Conservation (phyloP, 2,797 vertebrate species). For the Carapus acus region DNA sequence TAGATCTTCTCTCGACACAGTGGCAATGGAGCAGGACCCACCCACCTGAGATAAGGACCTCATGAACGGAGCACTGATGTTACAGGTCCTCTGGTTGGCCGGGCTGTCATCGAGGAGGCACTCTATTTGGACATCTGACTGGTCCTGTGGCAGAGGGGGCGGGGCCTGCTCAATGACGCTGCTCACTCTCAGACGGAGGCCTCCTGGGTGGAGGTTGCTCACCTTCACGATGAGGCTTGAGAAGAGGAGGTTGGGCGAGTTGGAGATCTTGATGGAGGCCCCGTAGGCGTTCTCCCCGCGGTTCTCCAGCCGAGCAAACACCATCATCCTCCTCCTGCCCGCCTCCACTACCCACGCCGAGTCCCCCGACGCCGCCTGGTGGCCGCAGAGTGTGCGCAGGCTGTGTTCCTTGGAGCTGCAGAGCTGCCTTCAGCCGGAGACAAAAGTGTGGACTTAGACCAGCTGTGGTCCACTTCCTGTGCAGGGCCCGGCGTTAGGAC, state of each 20-base stretch:
- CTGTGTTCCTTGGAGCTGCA: slow-evolving; percentile 64
- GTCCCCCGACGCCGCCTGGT: slow-evolving; percentile 40
- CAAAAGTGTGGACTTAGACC: no score
- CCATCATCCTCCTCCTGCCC: slow-evolving; percentile 71
- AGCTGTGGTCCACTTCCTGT: no score
- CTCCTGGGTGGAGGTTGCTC: no score
- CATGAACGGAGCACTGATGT: slow-evolving; percentile 86
- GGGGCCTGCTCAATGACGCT: neutral
- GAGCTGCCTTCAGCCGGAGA: slow-evolving; percentile 71
- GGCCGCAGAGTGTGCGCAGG: slow-evolving; percentile 53
- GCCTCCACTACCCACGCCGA: slow-evolving; percentile 75
- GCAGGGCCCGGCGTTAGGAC: no score
- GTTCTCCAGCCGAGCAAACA: slow-evolving; percentile 82
- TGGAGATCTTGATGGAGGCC: slow-evolving; percentile 77
- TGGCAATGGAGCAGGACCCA: no score
- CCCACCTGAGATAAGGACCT: slow-evolving; percentile 82
- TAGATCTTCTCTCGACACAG: no score
- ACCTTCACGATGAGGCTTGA: slow-evolving; percentile 87
- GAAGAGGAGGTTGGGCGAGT: slow-evolving; percentile 84
- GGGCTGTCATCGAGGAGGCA: slow-evolving; percentile 70
- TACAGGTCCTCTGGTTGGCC: slow-evolving; percentile 74
- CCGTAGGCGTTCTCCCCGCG: slow-evolving; percentile 86
- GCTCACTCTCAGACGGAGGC: no score
- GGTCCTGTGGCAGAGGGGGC: slow-evolving; percentile 68
- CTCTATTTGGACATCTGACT: slow-evolving; percentile 81